Conservation (phyloP, 30 jellyfish, hydroid and myxozoan species). For the Aurelia aurita region DNA sequence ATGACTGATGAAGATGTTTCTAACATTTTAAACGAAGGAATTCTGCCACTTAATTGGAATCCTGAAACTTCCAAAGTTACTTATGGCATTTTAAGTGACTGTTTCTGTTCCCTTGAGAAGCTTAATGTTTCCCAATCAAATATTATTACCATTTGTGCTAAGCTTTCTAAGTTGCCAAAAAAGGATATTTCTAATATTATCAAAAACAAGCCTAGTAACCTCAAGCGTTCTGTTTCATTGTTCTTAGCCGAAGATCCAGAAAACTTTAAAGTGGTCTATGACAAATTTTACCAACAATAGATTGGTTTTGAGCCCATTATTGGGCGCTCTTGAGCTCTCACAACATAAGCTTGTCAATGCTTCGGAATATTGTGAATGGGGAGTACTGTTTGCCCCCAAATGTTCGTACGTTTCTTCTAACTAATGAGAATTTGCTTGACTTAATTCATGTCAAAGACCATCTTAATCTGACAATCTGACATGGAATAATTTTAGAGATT, state of each 20-base stretch:
- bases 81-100: too few species aligned
- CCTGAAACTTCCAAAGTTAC: too few species aligned
- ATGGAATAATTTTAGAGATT: conserved; percentile 11
- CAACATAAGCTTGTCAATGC: neutral
- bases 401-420: neutral
- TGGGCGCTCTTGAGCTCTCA: neutral
- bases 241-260: neutral
- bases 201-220: neutral
- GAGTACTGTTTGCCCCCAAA: neutral
- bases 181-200: neutral
- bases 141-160: too few species aligned
- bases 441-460: neutral
- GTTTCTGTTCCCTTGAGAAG: too few species aligned
- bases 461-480: neutral
- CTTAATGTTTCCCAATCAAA: too few species aligned
- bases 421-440: neutral
- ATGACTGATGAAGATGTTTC: too few species aligned
- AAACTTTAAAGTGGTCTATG: neutral
- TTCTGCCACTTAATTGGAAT: too few species aligned
- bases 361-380: neutral
- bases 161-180: too few species aligned
- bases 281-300: neutral
- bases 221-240: neutral
- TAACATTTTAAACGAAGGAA: too few species aligned
- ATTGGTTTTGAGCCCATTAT: neutral